Evolutionary conservation across 1,140 invertebrate species (phyloP), one percentile per base, ranked within the genome.

Genomic region (Pinna nobilis): DNA sequence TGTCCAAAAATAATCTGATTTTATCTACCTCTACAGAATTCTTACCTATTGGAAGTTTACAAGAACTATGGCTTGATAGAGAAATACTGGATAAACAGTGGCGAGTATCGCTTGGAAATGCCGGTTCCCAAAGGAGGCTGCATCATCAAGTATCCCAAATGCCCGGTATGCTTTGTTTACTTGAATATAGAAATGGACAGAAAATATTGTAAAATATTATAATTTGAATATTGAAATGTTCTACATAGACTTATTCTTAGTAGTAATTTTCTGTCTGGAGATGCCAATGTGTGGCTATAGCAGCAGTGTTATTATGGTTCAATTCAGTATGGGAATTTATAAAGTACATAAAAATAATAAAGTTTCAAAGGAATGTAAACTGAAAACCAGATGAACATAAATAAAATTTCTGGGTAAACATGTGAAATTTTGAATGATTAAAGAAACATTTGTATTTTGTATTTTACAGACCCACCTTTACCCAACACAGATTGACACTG

Each of bases 101-200:
- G 76, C 39, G 74, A 67, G 7, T 86, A 84, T 59, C 63, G 41
- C 7, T 73, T 78, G 37, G 57, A 66, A 37, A n/a, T 80, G 18
- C 47, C 33, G 2, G n/a, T 30, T 4, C 18, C 47, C 20, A 23
- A 23, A 18, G 65, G 65, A 9, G 39, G 50, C 3, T 78, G 76
- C 49, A 50, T 82, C 13, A 64, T 86, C 15, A 76, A 71, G 20
- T 82, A 79, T 60, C 84, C 82, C 28, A 84, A 84, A 68, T 83
- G 79, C 64, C 84, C 81, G n/a, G 84, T 86, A 78, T 77, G 78
- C 72, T 20, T 37, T 64, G 1, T 18, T 53, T 33, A 39, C 13
- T 37, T 51, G 13, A 50, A 11, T 67, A 53, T 9, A 30, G 7
- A 64, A 7, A 44, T 18, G 9, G 50, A n/a, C n/a, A n/a, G n/a